Conservation (phyloP, 2,797 vertebrate genomes). For the Spinibarbus caldwelli region DNA sequence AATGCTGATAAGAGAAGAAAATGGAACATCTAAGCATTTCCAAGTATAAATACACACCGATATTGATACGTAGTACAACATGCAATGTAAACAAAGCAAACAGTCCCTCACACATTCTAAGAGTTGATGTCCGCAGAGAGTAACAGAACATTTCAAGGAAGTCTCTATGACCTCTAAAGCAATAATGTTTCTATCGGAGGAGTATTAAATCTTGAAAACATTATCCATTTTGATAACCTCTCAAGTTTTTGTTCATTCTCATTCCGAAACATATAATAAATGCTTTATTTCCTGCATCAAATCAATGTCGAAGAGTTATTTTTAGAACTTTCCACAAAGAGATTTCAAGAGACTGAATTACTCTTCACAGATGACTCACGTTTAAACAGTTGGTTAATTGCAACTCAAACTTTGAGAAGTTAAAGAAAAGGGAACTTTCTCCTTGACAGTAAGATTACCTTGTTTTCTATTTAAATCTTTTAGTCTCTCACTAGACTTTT, state of each 20-base stretch:
- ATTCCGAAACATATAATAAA: conserved; percentile 20
- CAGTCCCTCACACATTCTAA: not conserved
- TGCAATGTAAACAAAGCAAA: conserved; percentile 28
- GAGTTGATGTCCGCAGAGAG: not conserved
- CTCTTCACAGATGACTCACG: not conserved
- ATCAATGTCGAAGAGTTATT: conserved; percentile 23
- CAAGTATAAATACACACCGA: not conserved
- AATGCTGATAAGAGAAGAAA: conserved; percentile 78
- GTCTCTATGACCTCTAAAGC: conserved; percentile 4
- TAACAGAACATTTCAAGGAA: not conserved
- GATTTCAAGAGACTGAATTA: not conserved
- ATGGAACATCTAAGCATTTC: not conserved
- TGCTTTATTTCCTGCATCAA: conserved; percentile 33
- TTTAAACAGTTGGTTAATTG: not conserved
- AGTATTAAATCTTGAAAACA: conserved; percentile 21
- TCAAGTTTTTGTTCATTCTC: conserved; percentile 7
- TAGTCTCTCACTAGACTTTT: not conserved
- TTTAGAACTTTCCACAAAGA: not conserved
- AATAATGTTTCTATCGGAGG: conserved; percentile 13
- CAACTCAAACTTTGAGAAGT: not conserved
- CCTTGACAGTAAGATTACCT: not conserved
- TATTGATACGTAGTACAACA: not conserved
- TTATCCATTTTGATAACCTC: conserved; percentile 19
- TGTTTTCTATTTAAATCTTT: not conserved
- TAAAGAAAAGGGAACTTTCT: not conserved